phyloP scores from a whole-genome alignment of 2,113 vertebrate genomes.

The Limanda limanda region DNA sequence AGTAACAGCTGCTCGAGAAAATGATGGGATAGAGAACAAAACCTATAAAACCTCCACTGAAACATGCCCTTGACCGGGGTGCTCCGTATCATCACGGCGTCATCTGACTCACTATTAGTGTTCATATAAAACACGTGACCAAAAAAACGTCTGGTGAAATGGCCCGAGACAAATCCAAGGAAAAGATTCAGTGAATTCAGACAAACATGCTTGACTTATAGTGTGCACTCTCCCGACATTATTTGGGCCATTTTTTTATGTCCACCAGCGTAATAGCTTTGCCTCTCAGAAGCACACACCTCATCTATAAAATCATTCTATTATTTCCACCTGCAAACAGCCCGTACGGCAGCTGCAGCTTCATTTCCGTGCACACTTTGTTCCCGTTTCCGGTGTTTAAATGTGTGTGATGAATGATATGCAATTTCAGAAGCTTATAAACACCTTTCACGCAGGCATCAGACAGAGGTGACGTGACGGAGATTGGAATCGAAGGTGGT shows the following conservation, averaged over 20 bases:
- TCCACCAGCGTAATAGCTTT: constrained; percentile 21
- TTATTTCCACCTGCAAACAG: constrained; percentile 37
- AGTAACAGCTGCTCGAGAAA: background rate
- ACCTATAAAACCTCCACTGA: background rate
- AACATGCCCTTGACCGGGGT: constrained; percentile 38
- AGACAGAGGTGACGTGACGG: constrained; percentile 19
- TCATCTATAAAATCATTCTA: constrained; percentile 17
- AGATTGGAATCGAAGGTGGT: constrained; percentile 42
- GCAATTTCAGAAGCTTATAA: constrained; percentile 43
- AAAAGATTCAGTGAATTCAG: constrained; percentile 11
- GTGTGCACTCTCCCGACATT: background rate
- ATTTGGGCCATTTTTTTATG: constrained; percentile 26
- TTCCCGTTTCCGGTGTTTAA: background rate
- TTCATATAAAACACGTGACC: background rate
- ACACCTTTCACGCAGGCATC: constrained; percentile 26
- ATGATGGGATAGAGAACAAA: constrained; percentile 19
- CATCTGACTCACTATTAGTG: constrained; percentile 9
- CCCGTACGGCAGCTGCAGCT: constrained; percentile 7
- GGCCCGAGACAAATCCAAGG: background rate
- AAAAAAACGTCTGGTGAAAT: background rate
- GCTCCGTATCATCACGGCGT: background rate
- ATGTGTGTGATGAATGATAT: constrained; percentile 18
- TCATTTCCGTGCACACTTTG: background rate
- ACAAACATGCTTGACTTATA: constrained; percentile 5
- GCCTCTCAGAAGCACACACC: constrained; percentile 9